Percentiles rank a stretch among this genome's conserved stretches.
Conservation (phyloP, 2,113 vertebrate species). For the Mellivora capensis region DNA sequence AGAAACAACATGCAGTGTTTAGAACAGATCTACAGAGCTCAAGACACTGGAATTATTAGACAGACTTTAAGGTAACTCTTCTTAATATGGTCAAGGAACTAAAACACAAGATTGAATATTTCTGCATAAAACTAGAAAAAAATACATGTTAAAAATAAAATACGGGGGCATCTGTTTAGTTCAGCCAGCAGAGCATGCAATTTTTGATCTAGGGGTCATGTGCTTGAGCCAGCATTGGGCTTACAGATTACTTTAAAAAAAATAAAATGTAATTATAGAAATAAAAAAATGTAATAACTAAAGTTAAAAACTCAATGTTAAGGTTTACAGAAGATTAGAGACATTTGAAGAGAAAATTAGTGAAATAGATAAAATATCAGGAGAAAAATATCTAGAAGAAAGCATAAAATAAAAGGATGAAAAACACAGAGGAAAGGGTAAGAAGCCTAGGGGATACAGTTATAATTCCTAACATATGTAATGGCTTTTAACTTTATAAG, state of each 20-base stretch:
- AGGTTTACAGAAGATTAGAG: background rate
- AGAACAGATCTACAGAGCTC: background rate
- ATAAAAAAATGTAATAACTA: background rate
- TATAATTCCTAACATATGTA: background rate
- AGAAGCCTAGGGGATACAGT: background rate
- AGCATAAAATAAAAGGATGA: background rate
- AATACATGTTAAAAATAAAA: background rate
- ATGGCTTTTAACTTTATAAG: background rate
- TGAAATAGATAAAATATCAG: background rate
- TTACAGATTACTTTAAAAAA: background rate
- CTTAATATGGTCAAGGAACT: background rate
- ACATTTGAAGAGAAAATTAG: background rate
- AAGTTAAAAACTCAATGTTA: background rate
- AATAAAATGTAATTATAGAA: background rate
- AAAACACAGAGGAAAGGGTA: background rate
- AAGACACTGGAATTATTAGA: background rate
- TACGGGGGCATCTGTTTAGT: background rate
- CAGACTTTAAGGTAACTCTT: background rate
- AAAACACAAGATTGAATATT: background rate
- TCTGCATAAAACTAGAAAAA: background rate
- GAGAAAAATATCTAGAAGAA: background rate
- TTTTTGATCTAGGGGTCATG: background rate
- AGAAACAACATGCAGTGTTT: background rate
- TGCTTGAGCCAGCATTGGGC: background rate
- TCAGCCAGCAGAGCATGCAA: background rate